Percentiles rank a stretch among this genome's conserved stretches.
phyloP scores from a whole-genome alignment of 2,797 vertebrate genomes.

The Mormyrops attenuatus region DNA sequence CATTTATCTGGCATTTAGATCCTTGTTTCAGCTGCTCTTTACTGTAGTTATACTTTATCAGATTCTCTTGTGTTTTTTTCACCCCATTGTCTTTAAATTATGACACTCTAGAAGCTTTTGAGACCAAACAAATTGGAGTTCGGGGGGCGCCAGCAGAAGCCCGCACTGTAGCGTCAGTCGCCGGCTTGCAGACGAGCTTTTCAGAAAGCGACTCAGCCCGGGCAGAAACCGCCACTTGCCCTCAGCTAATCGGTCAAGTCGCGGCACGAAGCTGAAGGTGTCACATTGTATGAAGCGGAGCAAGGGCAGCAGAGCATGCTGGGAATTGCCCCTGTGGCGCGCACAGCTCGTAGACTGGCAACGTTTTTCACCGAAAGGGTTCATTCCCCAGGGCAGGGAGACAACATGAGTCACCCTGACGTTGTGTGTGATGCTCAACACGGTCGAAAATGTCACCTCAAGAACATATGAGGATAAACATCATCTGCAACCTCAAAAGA shows the following conservation, averaged over 20 bases:
- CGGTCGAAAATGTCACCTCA: neutral
- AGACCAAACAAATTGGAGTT: neutral
- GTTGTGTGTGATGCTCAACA: neutral
- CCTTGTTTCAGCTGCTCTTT: neutral
- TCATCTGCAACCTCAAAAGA: neutral
- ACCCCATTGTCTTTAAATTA: neutral
- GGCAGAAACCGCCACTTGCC: conserved; percentile 17
- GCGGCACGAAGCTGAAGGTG: conserved; percentile 25
- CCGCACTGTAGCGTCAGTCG: neutral
- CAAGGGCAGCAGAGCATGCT: neutral
- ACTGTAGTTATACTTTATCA: neutral
- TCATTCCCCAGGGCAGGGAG: neutral
- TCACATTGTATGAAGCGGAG: conserved; percentile 31
- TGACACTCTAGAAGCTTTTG: neutral
- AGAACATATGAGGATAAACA: neutral
- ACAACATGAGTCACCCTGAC: neutral
- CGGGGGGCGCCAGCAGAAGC: neutral
- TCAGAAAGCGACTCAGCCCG: conserved; percentile 27
- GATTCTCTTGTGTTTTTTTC: neutral
- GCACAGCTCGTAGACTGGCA: neutral
- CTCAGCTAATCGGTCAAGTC: conserved; percentile 13
- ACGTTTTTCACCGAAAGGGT: neutral
- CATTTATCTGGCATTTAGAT: neutral
- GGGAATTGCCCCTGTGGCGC: neutral
- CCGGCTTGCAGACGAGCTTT: conserved; percentile 17